Percentiles rank a stretch among this genome's conserved stretches.
phyloP scores from a whole-genome alignment of 2,113 vertebrate genomes.

The Varanus komodoensis region DNA sequence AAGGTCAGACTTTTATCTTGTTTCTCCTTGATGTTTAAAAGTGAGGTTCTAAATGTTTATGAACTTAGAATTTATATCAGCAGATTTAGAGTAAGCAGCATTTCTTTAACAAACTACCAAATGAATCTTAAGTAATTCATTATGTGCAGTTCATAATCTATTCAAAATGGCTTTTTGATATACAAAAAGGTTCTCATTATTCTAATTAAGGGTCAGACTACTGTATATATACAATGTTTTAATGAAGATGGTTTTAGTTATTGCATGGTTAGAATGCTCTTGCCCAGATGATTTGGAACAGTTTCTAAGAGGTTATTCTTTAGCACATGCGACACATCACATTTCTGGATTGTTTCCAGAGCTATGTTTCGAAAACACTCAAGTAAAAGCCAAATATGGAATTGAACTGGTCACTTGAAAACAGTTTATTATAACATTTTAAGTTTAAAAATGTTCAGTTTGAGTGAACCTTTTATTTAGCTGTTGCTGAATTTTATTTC shows the following conservation, averaged over 20 bases:
- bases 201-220: constrained; percentile 48
- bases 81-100: constrained; percentile 10
- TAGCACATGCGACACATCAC: constrained; percentile 38
- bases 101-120: neutral
- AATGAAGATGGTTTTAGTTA: constrained; percentile 66
- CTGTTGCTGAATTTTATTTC: too few relatives aligned
- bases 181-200: constrained; percentile 51
- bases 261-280: constrained; percentile 48
- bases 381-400: constrained; percentile 29
- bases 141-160: constrained; percentile 12
- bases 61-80: constrained; percentile 31
- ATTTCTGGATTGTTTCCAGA: constrained; percentile 58
- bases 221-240: constrained; percentile 41
- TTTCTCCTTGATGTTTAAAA: constrained; percentile 36
- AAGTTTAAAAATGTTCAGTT: too few relatives aligned
- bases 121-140: constrained; percentile 25
- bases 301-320: constrained; percentile 69
- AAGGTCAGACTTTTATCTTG: constrained; percentile 35
- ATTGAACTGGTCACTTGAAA: constrained; percentile 16
- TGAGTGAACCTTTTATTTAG: too few relatives aligned
- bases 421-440: neutral
- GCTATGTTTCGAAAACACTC: constrained; percentile 48
- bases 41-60: constrained; percentile 5
- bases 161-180: constrained; percentile 27
- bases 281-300: constrained; percentile 69